Conservation (phyloP, 2,888 invertebrate species). For the Drosophila testacea region DNA sequence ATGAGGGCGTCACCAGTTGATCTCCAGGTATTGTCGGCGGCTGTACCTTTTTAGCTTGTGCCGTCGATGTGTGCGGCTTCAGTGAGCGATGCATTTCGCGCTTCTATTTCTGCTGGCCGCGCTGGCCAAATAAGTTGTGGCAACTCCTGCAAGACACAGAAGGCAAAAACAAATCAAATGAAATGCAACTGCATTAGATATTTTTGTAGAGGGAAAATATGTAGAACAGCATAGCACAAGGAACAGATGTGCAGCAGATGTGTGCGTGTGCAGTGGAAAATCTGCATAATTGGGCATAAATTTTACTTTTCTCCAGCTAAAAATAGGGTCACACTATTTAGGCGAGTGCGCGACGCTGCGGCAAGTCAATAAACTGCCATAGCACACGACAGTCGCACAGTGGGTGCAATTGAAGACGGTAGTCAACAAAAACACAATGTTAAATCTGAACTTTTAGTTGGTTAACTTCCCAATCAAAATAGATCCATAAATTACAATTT, state of each 20-base stretch:
- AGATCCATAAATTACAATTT: background rate
- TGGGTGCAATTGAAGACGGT: conserved; percentile 12
- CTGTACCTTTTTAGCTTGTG: conserved; percentile 95
- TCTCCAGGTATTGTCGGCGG: conserved; percentile 94
- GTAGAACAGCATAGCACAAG: no score
- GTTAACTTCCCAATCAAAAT: background rate
- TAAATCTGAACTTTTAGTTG: no score
- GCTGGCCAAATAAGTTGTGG: conserved; percentile 75
- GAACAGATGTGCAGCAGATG: conserved; percentile 56
- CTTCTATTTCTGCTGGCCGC: conserved; percentile 72
- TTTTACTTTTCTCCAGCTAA: conserved; percentile 63
- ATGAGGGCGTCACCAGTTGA: conserved; percentile 84
- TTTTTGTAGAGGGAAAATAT: conserved; percentile 14
- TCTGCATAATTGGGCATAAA: conserved; percentile 78
- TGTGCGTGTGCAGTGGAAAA: conserved; percentile 44
- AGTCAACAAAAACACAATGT: no score
- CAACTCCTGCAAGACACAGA: conserved; percentile 58
- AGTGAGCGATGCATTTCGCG: conserved; percentile 94
- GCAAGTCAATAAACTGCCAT: conserved; percentile 74
- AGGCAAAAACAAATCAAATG: conserved; percentile 5
- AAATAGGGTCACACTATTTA: conserved; percentile 78
- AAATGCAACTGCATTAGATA: conserved; percentile 47
- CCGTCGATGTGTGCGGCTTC: conserved; percentile 92
- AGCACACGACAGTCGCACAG: conserved; percentile 48
- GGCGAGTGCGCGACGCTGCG: conserved; percentile 49